Evolutionary conservation across 2,797 vertebrate genomes (phyloP).

Genomic region (Sciurus vulgaris): DNA sequence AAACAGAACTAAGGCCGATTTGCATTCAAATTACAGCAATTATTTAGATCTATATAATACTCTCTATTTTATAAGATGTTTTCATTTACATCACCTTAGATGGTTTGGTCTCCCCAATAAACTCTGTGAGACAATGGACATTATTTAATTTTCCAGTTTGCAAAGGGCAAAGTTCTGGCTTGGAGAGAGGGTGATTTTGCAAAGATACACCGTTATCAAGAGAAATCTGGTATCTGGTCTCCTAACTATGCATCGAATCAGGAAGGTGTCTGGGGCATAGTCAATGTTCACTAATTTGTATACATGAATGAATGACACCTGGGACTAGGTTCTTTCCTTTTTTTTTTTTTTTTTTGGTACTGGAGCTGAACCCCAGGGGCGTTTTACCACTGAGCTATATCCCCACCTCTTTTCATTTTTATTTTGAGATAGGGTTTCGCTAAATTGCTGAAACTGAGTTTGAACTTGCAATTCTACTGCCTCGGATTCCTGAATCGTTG

Average conservation of each 20-base stretch:
- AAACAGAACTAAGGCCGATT: neutral
- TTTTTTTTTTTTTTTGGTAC: too few species aligned
- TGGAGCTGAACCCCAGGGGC: too few species aligned
- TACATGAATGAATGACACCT: neutral
- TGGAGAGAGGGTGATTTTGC: neutral
- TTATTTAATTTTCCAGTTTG: slow-evolving; percentile 3
- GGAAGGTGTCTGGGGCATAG: neutral
- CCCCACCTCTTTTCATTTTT: too few species aligned
- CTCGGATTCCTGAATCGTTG: too few species aligned
- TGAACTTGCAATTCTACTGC: too few species aligned
- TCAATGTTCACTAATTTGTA: neutral
- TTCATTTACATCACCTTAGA: neutral
- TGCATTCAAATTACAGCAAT: neutral
- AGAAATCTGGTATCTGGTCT: neutral
- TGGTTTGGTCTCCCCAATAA: neutral
- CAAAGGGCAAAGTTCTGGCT: neutral
- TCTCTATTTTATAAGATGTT: neutral
- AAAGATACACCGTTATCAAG: neutral
- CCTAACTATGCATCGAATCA: neutral
- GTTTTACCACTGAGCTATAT: too few species aligned
- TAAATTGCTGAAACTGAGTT: too few species aligned
- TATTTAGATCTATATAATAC: neutral
- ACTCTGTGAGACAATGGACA: neutral
- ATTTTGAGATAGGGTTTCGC: too few species aligned
- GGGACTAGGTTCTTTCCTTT: neutral